Percentiles rank a stretch among this genome's conserved stretches.
Conservation (phyloP, 2,797 vertebrate genomes). For the Thalassophryne amazonica region DNA sequence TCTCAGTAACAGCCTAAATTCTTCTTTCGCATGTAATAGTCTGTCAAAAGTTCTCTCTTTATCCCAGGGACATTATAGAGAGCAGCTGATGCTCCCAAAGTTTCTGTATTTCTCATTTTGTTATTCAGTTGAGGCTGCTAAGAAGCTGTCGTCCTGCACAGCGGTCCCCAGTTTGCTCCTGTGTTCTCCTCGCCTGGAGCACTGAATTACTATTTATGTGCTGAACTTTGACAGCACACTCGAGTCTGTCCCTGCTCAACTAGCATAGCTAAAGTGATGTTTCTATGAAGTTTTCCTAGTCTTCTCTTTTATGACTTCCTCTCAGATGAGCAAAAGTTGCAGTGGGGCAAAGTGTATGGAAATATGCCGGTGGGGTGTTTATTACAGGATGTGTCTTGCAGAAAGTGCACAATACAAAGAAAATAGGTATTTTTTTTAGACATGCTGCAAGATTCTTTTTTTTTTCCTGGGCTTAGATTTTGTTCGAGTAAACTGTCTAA, state of each 20-base stretch:
- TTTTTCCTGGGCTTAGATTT: neutral
- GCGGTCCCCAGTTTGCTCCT: constrained; percentile 57
- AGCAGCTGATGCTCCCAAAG: constrained; percentile 21
- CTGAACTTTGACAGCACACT: constrained; percentile 72
- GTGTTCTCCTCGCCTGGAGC: constrained; percentile 69
- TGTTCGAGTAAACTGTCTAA: constrained; percentile 4
- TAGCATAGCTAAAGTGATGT: constrained; percentile 42
- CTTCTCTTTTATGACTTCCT: constrained; percentile 45
- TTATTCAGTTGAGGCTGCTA: constrained; percentile 67
- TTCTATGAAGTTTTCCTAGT: constrained; percentile 46
- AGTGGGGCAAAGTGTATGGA: constrained; percentile 5
- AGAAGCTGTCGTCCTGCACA: constrained; percentile 64
- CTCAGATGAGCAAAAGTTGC: constrained; percentile 14
- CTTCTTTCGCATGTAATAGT: constrained; percentile 26
- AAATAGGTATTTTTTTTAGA: neutral
- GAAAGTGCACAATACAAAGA: neutral
- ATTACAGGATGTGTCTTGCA: neutral
- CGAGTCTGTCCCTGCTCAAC: constrained; percentile 51
- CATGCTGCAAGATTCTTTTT: neutral
- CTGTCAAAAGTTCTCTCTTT: constrained; percentile 20
- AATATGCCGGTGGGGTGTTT: constrained; percentile 1
- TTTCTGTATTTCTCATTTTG: constrained; percentile 54
- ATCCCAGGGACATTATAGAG: constrained; percentile 32
- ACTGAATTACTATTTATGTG: constrained; percentile 78
- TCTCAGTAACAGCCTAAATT: constrained; percentile 26